phyloP scores from a whole-genome alignment of 2,113 vertebrate species.

The Atlantisia rogersi region DNA sequence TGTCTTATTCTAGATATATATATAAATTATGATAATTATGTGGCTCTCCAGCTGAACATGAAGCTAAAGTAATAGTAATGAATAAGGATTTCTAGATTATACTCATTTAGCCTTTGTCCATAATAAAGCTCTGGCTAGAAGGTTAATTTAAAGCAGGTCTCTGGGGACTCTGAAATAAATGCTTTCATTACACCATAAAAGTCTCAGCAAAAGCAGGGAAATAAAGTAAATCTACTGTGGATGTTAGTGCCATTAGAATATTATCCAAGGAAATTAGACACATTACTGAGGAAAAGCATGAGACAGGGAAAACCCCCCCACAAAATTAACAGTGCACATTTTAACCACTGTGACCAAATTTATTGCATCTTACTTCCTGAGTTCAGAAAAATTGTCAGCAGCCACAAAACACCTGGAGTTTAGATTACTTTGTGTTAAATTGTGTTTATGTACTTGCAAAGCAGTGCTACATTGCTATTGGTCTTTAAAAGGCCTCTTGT shows the following conservation, averaged over 20 bases:
- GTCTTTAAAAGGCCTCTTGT: constrained; percentile 13
- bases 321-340: constrained; percentile 36
- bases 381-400: constrained; percentile 30
- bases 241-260: constrained; percentile 22
- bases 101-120: constrained; percentile 44
- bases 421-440: constrained; percentile 41
- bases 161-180: constrained; percentile 23
- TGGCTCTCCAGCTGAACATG: not conserved
- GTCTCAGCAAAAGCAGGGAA: not conserved
- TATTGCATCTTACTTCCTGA: constrained; percentile 21
- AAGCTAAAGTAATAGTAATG: not conserved
- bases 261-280: constrained; percentile 31
- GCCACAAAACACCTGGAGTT: constrained; percentile 53
- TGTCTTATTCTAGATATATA: not conserved
- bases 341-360: not conserved
- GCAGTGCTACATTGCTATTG: not conserved
- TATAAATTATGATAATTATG: constrained; percentile 13
- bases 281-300: not conserved
- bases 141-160: constrained; percentile 31
- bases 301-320: not conserved
- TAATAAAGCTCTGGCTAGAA: constrained; percentile 30
- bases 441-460: constrained; percentile 58
- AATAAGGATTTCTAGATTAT: constrained; percentile 26
- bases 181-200: not conserved
- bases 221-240: constrained; percentile 35